A percentile compares a stretch with the other conserved stretches of the same genome.
Conservation (phyloP, 1,140 invertebrate genomes). For the Centruroides sculpturatus region DNA sequence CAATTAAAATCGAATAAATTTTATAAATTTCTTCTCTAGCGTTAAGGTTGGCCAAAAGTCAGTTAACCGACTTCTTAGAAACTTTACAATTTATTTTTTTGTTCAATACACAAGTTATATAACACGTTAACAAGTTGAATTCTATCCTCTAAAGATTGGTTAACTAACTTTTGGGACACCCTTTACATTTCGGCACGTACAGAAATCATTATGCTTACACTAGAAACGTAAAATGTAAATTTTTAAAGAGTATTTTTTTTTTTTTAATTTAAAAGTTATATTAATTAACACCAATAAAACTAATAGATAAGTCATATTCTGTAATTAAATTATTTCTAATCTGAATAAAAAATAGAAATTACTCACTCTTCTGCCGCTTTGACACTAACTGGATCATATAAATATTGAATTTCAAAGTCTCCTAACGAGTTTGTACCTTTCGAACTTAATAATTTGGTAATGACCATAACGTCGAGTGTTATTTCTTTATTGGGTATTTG, state of each 20-base stretch:
- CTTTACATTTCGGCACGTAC: too few species aligned
- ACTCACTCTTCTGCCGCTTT: slow-evolving; percentile 33
- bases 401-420: slow-evolving; percentile 36
- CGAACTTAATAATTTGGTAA: slow-evolving; percentile 34
- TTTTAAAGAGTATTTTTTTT: not conserved
- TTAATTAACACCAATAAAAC: not conserved
- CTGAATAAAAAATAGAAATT: not conserved
- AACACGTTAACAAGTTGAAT: too few species aligned
- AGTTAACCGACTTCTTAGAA: too few species aligned
- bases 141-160: too few species aligned
- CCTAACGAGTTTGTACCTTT: slow-evolving; percentile 33
- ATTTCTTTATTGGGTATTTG: slow-evolving; percentile 30
- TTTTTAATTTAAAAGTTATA: not conserved
- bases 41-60: too few species aligned
- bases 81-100: too few species aligned
- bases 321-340: not conserved
- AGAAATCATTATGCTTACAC: too few species aligned
- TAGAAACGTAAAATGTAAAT: too few species aligned
- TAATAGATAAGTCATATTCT: not conserved
- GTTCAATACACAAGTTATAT: too few species aligned
- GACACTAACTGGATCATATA: slow-evolving; percentile 31
- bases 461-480: slow-evolving; percentile 35
- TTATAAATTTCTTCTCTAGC: too few species aligned
- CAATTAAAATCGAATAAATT: too few species aligned
- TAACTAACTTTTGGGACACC: too few species aligned